Evolutionary conservation across 2,113 vertebrate species (phyloP).

Genomic region (Copsychus sechellarum): DNA sequence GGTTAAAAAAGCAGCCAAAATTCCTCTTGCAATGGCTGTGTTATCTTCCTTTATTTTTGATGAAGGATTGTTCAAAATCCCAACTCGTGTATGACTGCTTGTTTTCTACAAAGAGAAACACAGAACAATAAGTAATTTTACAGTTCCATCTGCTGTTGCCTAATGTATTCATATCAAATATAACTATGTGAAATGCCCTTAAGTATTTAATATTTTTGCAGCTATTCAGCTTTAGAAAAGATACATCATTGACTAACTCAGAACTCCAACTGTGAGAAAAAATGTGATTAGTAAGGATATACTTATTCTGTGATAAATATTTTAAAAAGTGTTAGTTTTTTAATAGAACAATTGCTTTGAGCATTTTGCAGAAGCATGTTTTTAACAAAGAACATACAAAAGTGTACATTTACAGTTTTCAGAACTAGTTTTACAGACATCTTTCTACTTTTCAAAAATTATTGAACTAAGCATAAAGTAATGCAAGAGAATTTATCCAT

Average conservation of each 20-base stretch:
- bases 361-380: background rate
- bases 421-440: background rate
- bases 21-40: slow-evolving; percentile 85
- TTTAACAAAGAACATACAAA: background rate
- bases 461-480: background rate
- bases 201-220: background rate
- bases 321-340: background rate
- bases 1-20: slow-evolving; percentile 88
- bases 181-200: background rate
- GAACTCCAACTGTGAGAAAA: background rate
- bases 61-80: slow-evolving; percentile 89
- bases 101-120: slow-evolving; percentile 77
- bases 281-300: background rate
- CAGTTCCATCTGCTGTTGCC: background rate
- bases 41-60: slow-evolving; percentile 86
- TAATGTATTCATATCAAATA: background rate
- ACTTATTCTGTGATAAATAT: background rate
- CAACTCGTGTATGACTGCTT: slow-evolving; percentile 82
- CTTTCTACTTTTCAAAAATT: background rate
- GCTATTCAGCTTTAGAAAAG: background rate
- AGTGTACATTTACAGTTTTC: background rate
- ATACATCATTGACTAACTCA: background rate
- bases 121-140: background rate
- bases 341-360: background rate
- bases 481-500: background rate